phyloP scores from a whole-genome alignment of 2,797 vertebrate genomes.

The Sebastes taczanowskii region DNA sequence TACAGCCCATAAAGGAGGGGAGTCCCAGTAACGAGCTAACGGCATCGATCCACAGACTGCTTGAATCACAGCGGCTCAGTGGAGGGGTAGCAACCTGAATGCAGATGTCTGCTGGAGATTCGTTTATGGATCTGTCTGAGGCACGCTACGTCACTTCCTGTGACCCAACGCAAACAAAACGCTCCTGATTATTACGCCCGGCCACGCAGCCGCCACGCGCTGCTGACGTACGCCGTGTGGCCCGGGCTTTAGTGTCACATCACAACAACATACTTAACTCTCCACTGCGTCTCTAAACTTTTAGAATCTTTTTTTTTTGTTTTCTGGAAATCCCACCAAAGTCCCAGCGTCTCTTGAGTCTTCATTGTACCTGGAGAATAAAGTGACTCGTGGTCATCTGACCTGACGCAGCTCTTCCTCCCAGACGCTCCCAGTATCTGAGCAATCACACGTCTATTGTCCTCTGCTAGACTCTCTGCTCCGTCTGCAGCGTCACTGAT shows the following conservation, averaged over 20 bases:
- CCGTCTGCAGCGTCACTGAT: conserved; percentile 12
- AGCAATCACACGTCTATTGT: conserved; percentile 5
- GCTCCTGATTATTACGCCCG: not conserved
- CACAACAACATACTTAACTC: not conserved
- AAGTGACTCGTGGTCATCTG: not conserved
- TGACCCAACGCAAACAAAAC: not conserved
- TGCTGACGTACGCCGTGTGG: no score
- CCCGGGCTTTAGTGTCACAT: not conserved
- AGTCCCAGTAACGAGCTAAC: not conserved
- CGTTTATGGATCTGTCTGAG: not conserved
- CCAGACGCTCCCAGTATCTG: not conserved
- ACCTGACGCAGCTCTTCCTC: not conserved
- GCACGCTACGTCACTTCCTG: not conserved
- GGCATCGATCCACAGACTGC: conserved; percentile 8
- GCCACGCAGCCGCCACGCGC: no score
- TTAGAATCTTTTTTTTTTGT: no score
- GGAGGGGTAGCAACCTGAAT: not conserved
- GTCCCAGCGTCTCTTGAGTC: not conserved
- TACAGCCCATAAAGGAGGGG: not conserved
- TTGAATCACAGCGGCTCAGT: not conserved
- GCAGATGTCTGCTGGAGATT: not conserved
- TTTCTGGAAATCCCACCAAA: not conserved
- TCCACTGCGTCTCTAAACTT: not conserved
- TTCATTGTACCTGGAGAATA: not conserved
- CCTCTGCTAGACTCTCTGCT: not conserved